Percentiles rank a stretch among this genome's conserved stretches.
Conservation (phyloP, 2,113 vertebrate genomes). For the Gopherus evgoodei region DNA sequence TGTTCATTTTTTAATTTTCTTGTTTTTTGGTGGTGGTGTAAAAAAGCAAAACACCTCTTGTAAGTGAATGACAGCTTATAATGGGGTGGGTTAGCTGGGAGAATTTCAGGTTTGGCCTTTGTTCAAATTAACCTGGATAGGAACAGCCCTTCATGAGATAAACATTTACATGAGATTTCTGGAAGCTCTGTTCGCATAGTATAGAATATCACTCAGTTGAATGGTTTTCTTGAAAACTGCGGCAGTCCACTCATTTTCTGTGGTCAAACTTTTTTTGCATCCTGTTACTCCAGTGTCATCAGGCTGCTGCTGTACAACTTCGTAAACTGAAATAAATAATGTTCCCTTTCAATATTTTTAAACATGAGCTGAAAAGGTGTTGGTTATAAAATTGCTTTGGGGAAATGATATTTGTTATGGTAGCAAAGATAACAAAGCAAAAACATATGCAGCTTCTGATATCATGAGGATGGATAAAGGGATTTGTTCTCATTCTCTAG, state of each 20-base stretch:
- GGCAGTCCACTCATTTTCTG: background rate
- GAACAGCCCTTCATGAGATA: background rate
- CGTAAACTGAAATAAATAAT: background rate
- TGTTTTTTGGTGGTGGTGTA: background rate
- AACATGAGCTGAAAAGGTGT: background rate
- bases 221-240: background rate
- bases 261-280: background rate
- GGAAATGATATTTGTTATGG: background rate
- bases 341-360: background rate
- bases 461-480: background rate
- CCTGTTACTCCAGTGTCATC: background rate
- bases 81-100: background rate
- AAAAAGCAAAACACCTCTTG: background rate
- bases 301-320: background rate
- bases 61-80: background rate
- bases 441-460: background rate
- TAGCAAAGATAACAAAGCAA: conserved; percentile 4
- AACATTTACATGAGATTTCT: background rate
- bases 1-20: background rate
- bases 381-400: background rate
- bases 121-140: background rate
- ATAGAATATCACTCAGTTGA: background rate
- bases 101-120: background rate
- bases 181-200: background rate
- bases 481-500: background rate